Conservation (phyloP, 2,113 vertebrate genomes). For the Myotis yumanensis region DNA sequence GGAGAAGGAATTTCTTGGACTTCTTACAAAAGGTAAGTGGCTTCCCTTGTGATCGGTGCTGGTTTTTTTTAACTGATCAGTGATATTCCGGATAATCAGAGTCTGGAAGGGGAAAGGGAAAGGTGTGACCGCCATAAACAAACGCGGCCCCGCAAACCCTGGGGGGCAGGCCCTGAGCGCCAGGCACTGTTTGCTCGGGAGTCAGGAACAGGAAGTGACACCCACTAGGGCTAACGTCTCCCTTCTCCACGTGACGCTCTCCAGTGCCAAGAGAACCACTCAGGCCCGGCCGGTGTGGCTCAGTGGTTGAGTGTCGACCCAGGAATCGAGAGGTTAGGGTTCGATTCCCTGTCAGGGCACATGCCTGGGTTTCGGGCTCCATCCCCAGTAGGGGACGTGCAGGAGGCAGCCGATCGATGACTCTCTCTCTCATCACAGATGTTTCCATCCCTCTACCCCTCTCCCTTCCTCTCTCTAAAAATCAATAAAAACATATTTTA, state of each 20-base stretch:
- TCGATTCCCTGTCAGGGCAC: no score
- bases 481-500: no score
- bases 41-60: background rate
- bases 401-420: no score
- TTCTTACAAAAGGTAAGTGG: background rate
- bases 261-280: background rate
- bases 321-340: no score
- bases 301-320: no score
- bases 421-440: no score
- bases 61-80: no score
- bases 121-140: accelerated
- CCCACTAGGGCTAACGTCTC: background rate
- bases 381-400: no score
- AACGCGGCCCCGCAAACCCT: accelerated
- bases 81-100: background rate
- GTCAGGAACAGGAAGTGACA: background rate
- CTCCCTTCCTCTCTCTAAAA: no score
- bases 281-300: no score
- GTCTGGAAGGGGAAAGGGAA: background rate
- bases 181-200: background rate
- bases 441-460: no score
- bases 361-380: no score
- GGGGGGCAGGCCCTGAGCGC: background rate
- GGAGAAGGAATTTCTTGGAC: background rate
- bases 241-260: background rate